Base-by-base conservation (phyloP, 2,888 invertebrate genomes). In the Parnassius apollo region DNA sequence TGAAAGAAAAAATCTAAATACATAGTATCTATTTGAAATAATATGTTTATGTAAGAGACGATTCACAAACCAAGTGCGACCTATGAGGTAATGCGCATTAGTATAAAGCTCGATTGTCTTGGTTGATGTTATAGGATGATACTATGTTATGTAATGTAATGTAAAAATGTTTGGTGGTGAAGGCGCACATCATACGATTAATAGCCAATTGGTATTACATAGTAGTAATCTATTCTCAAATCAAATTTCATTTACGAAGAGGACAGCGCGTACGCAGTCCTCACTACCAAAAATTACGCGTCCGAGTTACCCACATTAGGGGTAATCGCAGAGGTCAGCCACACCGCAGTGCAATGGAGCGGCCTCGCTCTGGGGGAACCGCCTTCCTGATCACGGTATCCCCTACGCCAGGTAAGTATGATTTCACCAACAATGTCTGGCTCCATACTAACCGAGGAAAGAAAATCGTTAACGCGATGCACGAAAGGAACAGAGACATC, bases 291-390 rank as follows among this genome's bases (percentile, higher is more conserved):
- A 59, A 59, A 59, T 59, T 44, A 59, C 52, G 45, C 59, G 59
- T 59, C 59, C 59, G 59, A 59, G 59, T 59, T 59, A 59, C 49
- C 57, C 57, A 42, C 57, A 57, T 57, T 51, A 59, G 58, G 51
- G 58, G 45, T 59, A 59, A 59, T 59, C 59, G 59, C 59, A 59
- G 45, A 52, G 59, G 59, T 59, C 59, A 59, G 46, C 59, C 59
- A 46, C 52, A 25, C 59, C 59, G 53, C 53, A 53, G 59, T 59
- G 59, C 59, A 59, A 59, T 59, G 59, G 53, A 46, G 53, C 35
- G 46, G 59, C 59, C 59, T 59, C 59, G 53, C 57, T 46, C 57
- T 60, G 60, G 50, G 55, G 55, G 55, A 55, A 52, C 48, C 51
- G 54, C 50, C 49, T 59, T 56, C 13, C 4, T 60, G 54, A 55